phyloP scores from a whole-genome alignment of 2,888 invertebrate species.

The Drosophila nr. perissopoda region DNA sequence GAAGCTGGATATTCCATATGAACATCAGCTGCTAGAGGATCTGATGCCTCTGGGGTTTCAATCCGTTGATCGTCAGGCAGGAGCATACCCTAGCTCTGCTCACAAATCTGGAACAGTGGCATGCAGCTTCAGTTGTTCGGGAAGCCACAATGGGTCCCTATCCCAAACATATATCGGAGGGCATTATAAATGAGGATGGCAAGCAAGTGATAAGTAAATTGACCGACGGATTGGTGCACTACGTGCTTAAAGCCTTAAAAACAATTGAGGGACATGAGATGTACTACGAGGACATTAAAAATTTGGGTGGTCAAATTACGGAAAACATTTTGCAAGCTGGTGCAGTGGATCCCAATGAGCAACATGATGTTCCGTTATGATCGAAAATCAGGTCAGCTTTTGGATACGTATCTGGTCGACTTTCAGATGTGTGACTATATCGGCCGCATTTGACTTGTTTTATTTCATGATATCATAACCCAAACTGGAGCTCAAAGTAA shows the following conservation, averaged over 20 bases:
- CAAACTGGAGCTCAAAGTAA: slow-evolving; percentile 67
- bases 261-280: slow-evolving; percentile 55
- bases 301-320: slow-evolving; percentile 32
- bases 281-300: slow-evolving; percentile 60
- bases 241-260: slow-evolving; percentile 44
- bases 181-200: slow-evolving; percentile 37
- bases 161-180: slow-evolving; percentile 20
- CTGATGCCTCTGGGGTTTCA: slow-evolving; percentile 65
- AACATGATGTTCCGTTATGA: slow-evolving; percentile 81
- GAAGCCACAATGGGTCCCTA: slow-evolving; percentile 61
- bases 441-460: slow-evolving; percentile 68
- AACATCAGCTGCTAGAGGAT: slow-evolving; percentile 74
- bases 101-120: slow-evolving; percentile 79
- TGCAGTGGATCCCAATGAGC: slow-evolving; percentile 48
- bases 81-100: slow-evolving; percentile 72
- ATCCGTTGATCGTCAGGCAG: slow-evolving; percentile 67
- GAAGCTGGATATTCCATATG: slow-evolving; percentile 32
- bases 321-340: slow-evolving; percentile 18
- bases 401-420: slow-evolving; percentile 69
- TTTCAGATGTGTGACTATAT: slow-evolving; percentile 72
- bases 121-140: slow-evolving; percentile 79
- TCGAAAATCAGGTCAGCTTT: slow-evolving; percentile 54
- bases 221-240: slow-evolving; percentile 13
- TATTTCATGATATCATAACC: slow-evolving; percentile 78
- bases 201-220: slow-evolving; percentile 27